Conservation (phyloP, 2,797 vertebrate species). For the Hydrophis major region DNA sequence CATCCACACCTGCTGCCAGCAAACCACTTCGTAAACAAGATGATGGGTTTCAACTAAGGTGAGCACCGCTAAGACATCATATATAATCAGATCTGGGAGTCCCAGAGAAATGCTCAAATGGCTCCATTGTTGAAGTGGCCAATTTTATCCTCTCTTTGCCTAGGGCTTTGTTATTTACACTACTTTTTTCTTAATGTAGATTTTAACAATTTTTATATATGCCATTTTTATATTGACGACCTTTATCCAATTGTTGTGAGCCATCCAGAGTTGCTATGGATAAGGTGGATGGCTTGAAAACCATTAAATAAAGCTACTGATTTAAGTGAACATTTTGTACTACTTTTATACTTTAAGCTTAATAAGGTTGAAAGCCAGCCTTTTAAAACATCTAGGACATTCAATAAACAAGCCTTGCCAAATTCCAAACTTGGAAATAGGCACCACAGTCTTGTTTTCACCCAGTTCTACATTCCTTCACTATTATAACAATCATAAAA, state of each 20-base stretch:
- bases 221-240: not conserved
- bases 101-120: not conserved
- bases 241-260: not conserved
- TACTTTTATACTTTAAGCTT: not conserved
- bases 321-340: not conserved
- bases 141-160: not conserved
- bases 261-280: not conserved
- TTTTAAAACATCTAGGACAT: not conserved
- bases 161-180: not conserved
- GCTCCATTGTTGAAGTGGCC: not conserved
- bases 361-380: not conserved
- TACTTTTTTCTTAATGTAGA: not conserved
- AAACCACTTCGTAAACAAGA: too few relatives aligned
- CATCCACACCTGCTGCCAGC: too few relatives aligned
- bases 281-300: not conserved
- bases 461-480: not conserved
- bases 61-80: too few relatives aligned
- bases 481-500: not conserved
- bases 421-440: not conserved
- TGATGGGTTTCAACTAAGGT: too few relatives aligned
- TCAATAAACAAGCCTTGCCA: not conserved
- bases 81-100: not conserved
- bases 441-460: not conserved
- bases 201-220: not conserved
- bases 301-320: not conserved